Evolutionary conservation across 2,888 invertebrate species (phyloP), one percentile per base, ranked within the genome.

Genomic region (Ecliptopera silaceata): DNA sequence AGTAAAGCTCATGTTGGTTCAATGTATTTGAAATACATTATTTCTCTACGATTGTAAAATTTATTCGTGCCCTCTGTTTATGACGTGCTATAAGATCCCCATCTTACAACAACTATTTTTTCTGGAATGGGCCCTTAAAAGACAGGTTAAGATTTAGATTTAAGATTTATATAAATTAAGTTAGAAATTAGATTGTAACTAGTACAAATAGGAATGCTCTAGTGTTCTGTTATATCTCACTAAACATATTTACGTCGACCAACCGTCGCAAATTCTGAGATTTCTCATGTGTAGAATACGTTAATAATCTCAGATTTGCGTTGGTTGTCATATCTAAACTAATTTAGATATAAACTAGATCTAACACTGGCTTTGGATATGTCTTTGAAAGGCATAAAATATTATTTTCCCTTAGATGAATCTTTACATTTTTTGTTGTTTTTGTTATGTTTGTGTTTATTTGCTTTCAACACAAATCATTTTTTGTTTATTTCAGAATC

Each of bases 401-500:
- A 55, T 42, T 48, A 52, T 52, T 45, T 56, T 53, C 44, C 44
- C 11, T 32, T 55, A 59, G 56, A 51, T 50, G 59, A 54, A 53
- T 63, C 57, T 76, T 82, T 83, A 82, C 80, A 75, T 54, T 78
- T 80, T 83, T 67, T 77, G 76, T 80, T 85, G 80, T 81, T 81
- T 80, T 79, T 80, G 77, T 83, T 86, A 69, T 75, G 76, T 88
- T 86, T 88, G 88, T 87, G 84, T 88, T 88, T 92, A 92, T 92
- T 92, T 92, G 91, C 93, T 92, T 90, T 83, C 79, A 82, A 89
- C 88, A 89, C 88, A 80, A 83, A 82, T 83, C 85, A 86, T 82
- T 87, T 88, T 86, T 89, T 93, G 92, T 93, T 92, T 95, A 95
- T 95, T 95, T 92, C 95, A 95, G 95, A 95, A 94, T 93, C 95